Evolutionary conservation across 2,888 invertebrate species (phyloP).

Genomic region (Herminia tarsipennalis): DNA sequence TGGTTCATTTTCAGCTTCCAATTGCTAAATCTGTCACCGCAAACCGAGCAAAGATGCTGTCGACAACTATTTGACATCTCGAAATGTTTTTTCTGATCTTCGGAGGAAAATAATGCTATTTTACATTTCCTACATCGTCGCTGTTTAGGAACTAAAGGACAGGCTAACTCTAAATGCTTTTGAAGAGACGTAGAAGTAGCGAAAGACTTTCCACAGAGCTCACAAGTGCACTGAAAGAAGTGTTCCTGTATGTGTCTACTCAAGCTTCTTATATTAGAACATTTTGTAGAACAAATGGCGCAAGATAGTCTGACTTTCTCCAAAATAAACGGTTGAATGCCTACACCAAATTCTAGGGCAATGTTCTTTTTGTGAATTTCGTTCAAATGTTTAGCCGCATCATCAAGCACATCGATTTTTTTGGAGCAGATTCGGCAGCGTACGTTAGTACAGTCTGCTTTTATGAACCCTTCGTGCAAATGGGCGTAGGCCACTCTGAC

Average conservation of each 20-base stretch:
- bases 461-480: slow-evolving; percentile 43
- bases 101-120: slow-evolving; percentile 47
- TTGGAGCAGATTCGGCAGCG: slow-evolving; percentile 58
- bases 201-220: slow-evolving; percentile 67
- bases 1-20: slow-evolving; percentile 55
- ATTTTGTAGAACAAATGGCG: slow-evolving; percentile 54
- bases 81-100: slow-evolving; percentile 52
- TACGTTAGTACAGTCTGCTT: slow-evolving; percentile 64
- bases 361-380: slow-evolving; percentile 49
- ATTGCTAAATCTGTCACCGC: slow-evolving; percentile 58
- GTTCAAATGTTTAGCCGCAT: slow-evolving; percentile 53
- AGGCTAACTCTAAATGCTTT: slow-evolving; percentile 48
- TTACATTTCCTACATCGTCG: slow-evolving; percentile 63
- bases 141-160: slow-evolving; percentile 39
- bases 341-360: slow-evolving; percentile 52
- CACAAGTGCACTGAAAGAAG: slow-evolving; percentile 63
- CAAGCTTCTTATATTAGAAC: slow-evolving; percentile 55
- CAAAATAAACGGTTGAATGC: slow-evolving; percentile 62
- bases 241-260: slow-evolving; percentile 65
- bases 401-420: slow-evolving; percentile 44
- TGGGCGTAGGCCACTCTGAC: slow-evolving; percentile 46
- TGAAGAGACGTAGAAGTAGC: slow-evolving; percentile 53
- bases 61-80: slow-evolving; percentile 55
- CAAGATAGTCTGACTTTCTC: slow-evolving; percentile 51
- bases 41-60: slow-evolving; percentile 57